Conservation (phyloP, 2,113 vertebrate species). For the Gallinago media region DNA sequence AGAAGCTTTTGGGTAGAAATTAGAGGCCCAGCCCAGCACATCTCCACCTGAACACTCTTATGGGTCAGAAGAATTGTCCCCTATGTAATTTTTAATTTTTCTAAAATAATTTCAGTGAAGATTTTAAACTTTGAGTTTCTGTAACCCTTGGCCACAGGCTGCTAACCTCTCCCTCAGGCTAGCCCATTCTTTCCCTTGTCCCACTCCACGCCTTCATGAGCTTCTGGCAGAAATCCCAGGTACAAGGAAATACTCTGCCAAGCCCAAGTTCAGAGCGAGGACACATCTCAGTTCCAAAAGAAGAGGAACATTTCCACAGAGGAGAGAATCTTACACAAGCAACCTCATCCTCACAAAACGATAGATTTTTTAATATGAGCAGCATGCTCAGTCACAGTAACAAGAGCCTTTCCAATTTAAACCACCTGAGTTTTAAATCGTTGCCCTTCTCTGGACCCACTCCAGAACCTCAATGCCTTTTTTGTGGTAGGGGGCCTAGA, state of each 20-base stretch:
- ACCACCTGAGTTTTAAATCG: background rate
- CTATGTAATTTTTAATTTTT: background rate
- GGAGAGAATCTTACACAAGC: background rate
- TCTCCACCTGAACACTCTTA: background rate
- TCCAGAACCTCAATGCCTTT: no score
- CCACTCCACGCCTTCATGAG: background rate
- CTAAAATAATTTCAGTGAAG: background rate
- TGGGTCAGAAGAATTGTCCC: background rate
- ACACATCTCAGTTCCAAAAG: background rate
- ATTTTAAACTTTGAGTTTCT: background rate
- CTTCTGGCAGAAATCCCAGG: constrained; percentile 26
- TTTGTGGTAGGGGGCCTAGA: no score
- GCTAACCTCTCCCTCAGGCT: constrained; percentile 14
- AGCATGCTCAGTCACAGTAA: background rate
- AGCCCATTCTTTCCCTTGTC: background rate
- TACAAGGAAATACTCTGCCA: background rate
- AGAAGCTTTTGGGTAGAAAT: no score
- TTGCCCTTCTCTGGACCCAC: no score
- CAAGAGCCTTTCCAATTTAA: background rate
- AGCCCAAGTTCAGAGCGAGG: constrained; percentile 13
- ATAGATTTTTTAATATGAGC: background rate
- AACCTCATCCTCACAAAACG: background rate
- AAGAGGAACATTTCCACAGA: background rate
- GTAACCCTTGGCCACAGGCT: background rate
- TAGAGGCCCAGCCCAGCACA: background rate